Evolutionary conservation across 2,888 invertebrate genomes (phyloP).

Genomic region (Escarpia spicata): DNA sequence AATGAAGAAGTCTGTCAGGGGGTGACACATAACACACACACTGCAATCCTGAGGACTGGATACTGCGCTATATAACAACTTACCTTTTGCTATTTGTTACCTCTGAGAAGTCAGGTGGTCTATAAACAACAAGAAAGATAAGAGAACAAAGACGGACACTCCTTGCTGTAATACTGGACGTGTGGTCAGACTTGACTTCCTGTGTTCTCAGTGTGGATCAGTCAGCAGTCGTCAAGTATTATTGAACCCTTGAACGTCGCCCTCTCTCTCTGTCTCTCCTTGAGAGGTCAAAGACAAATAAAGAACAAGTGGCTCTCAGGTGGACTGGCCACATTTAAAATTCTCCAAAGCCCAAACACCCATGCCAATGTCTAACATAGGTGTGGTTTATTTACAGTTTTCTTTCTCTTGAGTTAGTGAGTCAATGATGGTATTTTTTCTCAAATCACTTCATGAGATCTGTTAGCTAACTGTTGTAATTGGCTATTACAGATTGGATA

Average conservation of each 20-base stretch:
- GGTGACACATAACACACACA: no score
- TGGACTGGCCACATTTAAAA: not conserved
- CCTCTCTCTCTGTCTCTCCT: not conserved
- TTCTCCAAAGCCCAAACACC: no score
- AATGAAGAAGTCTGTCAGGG: no score
- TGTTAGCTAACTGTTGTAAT: no score
- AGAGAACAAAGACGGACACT: not conserved
- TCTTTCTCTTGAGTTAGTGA: no score
- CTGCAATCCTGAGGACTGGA: no score
- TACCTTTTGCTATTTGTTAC: not conserved
- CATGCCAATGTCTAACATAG: no score
- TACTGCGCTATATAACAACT: not conserved
- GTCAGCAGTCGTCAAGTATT: not conserved
- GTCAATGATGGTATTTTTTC: no score
- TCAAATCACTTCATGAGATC: no score
- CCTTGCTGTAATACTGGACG: not conserved
- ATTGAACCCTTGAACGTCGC: not conserved
- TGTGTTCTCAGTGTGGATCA: not conserved
- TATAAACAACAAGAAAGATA: not conserved
- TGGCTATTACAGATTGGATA: no score
- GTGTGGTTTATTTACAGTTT: no score
- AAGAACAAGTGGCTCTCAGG: not conserved
- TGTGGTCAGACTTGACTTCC: not conserved
- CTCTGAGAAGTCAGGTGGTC: not conserved
- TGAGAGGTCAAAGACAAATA: not conserved